A percentile compares a stretch with the other conserved stretches of the same genome.
Conservation (phyloP, 2,797 vertebrate species). For the Buphagus erythrorhynchus region DNA sequence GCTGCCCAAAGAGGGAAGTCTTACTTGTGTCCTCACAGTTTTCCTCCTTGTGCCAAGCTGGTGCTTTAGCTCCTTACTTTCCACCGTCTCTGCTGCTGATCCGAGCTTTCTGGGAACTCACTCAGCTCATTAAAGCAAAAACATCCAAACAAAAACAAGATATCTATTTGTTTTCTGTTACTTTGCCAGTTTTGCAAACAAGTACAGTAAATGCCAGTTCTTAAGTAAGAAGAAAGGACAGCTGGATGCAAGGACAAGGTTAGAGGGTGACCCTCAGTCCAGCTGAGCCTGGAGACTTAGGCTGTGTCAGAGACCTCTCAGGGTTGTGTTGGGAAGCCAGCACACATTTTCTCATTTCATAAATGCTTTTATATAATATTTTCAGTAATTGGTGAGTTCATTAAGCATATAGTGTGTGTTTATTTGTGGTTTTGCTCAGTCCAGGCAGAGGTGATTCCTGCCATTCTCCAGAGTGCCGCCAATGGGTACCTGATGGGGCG, state of each 20-base stretch:
- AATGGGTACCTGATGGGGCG: constrained; percentile 83
- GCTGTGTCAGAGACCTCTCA: background rate
- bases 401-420: background rate
- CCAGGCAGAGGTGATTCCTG: constrained; percentile 91
- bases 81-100: background rate
- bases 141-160: background rate
- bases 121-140: background rate
- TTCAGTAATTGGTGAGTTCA: too few relatives aligned
- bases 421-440: constrained; percentile 74
- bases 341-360: background rate
- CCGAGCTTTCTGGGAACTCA: background rate
- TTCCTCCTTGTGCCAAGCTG: background rate
- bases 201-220: background rate
- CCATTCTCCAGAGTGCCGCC: constrained; percentile 81
- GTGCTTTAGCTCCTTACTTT: background rate
- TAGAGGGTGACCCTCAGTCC: background rate
- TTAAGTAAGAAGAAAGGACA: background rate
- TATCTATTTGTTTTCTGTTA: background rate
- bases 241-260: background rate
- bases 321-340: background rate
- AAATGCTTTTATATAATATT: accelerated
- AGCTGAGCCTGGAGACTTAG: background rate
- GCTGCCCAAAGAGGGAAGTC: background rate
- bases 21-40: background rate
- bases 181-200: background rate